Evolutionary conservation across 2,888 invertebrate genomes (phyloP).

Genomic region (Prosapia bicincta): DNA sequence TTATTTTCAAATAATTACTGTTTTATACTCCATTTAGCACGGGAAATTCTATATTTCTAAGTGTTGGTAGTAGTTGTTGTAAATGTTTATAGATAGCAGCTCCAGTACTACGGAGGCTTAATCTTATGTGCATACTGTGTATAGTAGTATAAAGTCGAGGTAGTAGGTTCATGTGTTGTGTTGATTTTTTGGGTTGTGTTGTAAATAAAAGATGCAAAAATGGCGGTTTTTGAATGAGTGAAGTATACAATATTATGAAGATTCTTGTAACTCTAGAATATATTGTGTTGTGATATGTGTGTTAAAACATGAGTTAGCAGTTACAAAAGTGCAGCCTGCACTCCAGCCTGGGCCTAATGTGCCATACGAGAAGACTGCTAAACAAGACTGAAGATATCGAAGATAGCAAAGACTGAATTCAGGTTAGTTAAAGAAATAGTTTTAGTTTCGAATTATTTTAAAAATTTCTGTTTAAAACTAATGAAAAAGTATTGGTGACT

Average conservation of each 20-base stretch:
- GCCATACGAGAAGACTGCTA: constrained; percentile 40
- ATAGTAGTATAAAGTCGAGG: no score
- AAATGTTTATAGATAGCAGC: neutral
- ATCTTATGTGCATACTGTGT: neutral
- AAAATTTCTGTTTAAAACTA: no score
- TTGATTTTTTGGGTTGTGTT: constrained; percentile 16
- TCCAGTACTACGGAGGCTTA: neutral
- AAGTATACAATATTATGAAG: neutral
- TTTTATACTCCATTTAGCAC: no score
- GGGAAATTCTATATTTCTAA: no score
- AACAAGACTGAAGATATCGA: constrained; percentile 40
- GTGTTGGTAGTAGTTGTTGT: no score
- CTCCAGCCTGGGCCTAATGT: constrained; percentile 33
- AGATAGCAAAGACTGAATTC: constrained; percentile 39
- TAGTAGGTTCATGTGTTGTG: neutral
- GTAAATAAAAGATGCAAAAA: constrained; percentile 18
- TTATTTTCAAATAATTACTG: no score
- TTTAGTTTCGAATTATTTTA: constrained; percentile 3
- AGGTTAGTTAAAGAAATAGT: constrained; percentile 25
- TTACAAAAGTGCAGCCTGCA: constrained; percentile 21
- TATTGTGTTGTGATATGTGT: neutral
- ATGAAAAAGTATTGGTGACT: no score
- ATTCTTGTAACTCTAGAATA: neutral
- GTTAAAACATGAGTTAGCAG: constrained; percentile 28
- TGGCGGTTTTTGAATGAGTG: constrained; percentile 7